A percentile compares a stretch with the other conserved stretches of the same genome.
These are phyloP conservation scores for Clarias gariepinus DNA, from an alignment of 2,113 vertebrate genomes.

Conservation along the genomic window DNA sequence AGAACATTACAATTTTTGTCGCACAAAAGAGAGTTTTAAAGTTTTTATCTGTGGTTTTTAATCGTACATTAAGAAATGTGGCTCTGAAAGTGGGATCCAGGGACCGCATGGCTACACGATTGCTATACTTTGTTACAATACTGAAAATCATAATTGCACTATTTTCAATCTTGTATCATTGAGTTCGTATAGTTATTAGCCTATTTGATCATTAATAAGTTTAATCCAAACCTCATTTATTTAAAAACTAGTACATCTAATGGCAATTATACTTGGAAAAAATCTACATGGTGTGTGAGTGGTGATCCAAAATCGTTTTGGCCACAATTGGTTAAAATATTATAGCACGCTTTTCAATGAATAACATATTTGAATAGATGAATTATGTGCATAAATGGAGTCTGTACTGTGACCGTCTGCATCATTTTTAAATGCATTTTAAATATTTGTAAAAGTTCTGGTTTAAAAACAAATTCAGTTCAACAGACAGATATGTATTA, in stretches of 20 bases:
- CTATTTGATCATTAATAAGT: neutral
- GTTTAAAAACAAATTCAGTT: neutral
- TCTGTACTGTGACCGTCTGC: neutral
- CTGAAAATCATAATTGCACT: neutral
- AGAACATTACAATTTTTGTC: neutral
- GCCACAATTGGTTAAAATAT: neutral
- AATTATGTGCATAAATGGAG: neutral
- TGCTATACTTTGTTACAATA: neutral
- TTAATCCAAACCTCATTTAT: neutral
- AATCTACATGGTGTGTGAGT: neutral
- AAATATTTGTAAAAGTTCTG: neutral
- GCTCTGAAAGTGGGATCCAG: neutral
- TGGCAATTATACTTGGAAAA: neutral
- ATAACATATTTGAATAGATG: neutral
- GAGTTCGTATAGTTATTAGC: neutral
- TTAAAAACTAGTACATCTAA: neutral
- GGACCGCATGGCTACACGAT: neutral
- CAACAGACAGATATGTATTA: neutral
- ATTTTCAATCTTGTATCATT: neutral
- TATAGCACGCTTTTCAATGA: neutral
- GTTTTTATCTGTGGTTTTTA: no score
- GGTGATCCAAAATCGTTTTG: neutral
- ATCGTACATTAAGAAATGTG: no score
- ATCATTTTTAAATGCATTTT: neutral
- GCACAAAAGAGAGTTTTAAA: neutral